Conservation (phyloP, 2,113 vertebrate genomes). For the Nettapus auritus region DNA sequence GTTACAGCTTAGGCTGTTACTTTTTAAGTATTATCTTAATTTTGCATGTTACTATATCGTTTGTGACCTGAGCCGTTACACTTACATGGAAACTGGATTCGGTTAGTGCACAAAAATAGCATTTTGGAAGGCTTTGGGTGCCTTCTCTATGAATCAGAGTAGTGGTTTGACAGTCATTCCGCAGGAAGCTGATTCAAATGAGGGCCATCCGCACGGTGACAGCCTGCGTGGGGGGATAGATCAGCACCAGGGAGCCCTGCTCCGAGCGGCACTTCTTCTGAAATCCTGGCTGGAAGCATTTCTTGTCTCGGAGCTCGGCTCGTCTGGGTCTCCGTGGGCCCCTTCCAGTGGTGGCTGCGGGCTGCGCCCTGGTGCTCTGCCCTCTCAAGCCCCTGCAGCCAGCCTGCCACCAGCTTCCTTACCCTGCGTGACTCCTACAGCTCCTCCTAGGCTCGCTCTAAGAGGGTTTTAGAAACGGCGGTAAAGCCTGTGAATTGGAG, state of each 20-base stretch:
- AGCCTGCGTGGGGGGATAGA: neutral
- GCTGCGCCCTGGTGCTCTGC: neutral
- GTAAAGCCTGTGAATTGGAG: neutral
- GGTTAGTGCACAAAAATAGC: slow-evolving; percentile 35
- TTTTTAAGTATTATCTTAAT: neutral
- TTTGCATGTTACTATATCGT: neutral
- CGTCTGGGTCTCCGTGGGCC: neutral
- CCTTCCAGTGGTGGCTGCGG: neutral
- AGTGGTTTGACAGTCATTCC: neutral
- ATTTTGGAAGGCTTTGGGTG: slow-evolving; percentile 18
- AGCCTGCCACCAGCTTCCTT: neutral
- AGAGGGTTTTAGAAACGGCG: neutral
- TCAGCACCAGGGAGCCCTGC: neutral
- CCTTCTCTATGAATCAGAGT: slow-evolving; percentile 54
- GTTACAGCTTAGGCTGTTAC: neutral
- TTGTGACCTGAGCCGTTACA: neutral
- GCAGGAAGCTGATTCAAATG: neutral
- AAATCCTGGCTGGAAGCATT: neutral
- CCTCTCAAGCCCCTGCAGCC: neutral
- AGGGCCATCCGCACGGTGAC: neutral
- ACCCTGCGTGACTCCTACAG: neutral
- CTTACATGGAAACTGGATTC: slow-evolving; percentile 39
- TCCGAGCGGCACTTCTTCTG: neutral
- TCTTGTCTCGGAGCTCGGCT: neutral
- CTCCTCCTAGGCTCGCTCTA: neutral